These are phyloP conservation scores for Sebastes iracundus DNA, from an alignment of 2,797 vertebrate genomes.

Conservation along the genomic window DNA sequence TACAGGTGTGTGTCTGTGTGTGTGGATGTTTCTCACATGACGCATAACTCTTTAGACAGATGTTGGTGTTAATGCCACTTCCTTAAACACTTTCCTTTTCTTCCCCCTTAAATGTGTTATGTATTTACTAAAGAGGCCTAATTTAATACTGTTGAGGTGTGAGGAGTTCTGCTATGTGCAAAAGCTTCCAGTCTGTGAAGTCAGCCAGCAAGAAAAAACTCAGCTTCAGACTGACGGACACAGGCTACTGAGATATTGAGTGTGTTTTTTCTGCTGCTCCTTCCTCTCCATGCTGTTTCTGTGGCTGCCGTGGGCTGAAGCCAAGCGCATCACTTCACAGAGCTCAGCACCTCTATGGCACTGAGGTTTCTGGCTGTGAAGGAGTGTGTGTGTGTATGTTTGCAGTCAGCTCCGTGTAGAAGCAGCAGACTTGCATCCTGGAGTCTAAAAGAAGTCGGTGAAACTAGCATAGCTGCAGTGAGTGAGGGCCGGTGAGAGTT, in stretches of 20 bases:
- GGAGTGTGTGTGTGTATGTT: conserved; percentile 4
- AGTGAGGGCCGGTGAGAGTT: background rate
- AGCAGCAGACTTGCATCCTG: background rate
- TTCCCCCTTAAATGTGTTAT: background rate
- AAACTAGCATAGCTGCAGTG: background rate
- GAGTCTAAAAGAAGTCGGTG: background rate
- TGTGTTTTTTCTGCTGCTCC: conserved; percentile 35
- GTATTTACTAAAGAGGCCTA: background rate
- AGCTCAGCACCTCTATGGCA: conserved; percentile 22
- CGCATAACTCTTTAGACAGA: background rate
- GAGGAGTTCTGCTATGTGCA: background rate
- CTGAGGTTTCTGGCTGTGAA: conserved; percentile 14
- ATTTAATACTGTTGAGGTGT: background rate
- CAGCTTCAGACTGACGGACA: conserved; percentile 27
- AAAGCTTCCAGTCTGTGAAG: background rate
- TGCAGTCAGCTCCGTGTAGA: conserved; percentile 6
- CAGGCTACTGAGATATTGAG: conserved; percentile 33
- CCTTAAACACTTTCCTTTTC: background rate
- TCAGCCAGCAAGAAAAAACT: background rate
- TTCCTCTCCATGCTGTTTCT: conserved; percentile 26
- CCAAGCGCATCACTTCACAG: conserved; percentile 36
- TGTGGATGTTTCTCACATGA: background rate
- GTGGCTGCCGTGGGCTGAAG: conserved; percentile 20
- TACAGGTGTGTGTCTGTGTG: conserved; percentile 5
- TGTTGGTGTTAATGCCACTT: background rate